A percentile compares a stretch with the other conserved stretches of the same genome.
Conservation (phyloP, 2,113 vertebrate genomes). For the Struthidea cinerea region DNA sequence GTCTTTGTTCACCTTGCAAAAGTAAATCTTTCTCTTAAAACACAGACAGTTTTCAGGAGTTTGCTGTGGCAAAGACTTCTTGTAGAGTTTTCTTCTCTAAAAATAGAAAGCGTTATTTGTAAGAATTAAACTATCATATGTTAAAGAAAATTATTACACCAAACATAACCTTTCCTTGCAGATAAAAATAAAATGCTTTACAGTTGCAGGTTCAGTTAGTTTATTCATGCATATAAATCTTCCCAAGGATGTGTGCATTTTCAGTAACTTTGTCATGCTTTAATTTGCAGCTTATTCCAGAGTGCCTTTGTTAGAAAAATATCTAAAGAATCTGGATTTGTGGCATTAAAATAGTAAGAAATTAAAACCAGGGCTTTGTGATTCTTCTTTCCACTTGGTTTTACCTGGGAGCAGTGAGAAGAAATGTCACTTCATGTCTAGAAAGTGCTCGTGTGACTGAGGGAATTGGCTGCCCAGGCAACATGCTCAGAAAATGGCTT, state of each 20-base stretch:
- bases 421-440: conserved; percentile 8
- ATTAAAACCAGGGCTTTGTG: not conserved
- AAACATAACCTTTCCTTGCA: conserved; percentile 30
- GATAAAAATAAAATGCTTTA: conserved; percentile 27
- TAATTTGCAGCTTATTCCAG: conserved; percentile 8
- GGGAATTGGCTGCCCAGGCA: conserved; percentile 23
- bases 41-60: not conserved
- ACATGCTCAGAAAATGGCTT: conserved; percentile 8
- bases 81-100: not conserved
- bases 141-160: conserved; percentile 14
- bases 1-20: not conserved
- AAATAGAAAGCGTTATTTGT: conserved; percentile 13
- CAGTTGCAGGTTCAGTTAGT: not conserved
- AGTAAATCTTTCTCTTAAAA: not conserved
- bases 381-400: not conserved
- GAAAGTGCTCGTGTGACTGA: not conserved
- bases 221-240: not conserved
- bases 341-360: conserved; percentile 15
- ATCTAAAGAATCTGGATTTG: not conserved
- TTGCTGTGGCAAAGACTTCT: not conserved
- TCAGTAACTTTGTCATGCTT: conserved; percentile 5
- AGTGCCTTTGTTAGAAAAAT: conserved; percentile 12
- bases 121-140: not conserved
- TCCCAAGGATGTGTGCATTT: conserved; percentile 8
- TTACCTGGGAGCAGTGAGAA: conserved; percentile 26